Base-by-base conservation (phyloP, 2,113 vertebrate genomes). In the Probosciger aterrimus region DNA sequence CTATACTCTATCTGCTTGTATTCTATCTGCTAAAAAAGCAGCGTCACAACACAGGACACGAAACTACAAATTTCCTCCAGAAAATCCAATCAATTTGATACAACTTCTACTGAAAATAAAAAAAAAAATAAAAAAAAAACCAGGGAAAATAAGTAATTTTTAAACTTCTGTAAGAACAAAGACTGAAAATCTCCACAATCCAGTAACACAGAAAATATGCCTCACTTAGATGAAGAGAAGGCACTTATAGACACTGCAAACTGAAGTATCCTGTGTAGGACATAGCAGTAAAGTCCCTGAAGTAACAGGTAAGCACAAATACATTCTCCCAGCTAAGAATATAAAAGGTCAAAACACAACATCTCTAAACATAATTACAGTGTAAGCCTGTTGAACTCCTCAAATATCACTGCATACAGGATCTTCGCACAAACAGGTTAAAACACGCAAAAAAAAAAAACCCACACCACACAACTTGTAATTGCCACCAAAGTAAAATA, bases 391-490 rank as follows among this genome's bases (percentile, higher is more conserved):
- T 7, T 44, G 30, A 60, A 88, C 9, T 57, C 41, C 27, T 57
- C 55, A 57, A 87, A 30, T n/a, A 50, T 49, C 53, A 57, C 37
- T 12, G 23, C 17, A 49, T 9, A 44, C 11, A 75, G 20, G 55
- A 62, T 20, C 31, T 11, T 81, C 43, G 23, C 63, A 23, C 30
- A 35, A 60, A 81, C 46, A 69, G 22, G 23, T 60, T 75, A 81
- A 47, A 30, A 46, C 8, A 37, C 25, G 35, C n/a, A 71, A 4
- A 62, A 67, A 73, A 70, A 43, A 8, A 0, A 8, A 0, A 1
- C 2, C 14, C 28, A 73, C 8, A 52, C 25, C 18, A 50, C 18
- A 43, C 18, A 80, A 76, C 73, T 35, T 20, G 11, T 31, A 69
- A 68, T 43, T 37, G 18, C 11, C 14, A 77, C 9, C 19, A n/a